Evolutionary conservation across 1,140 invertebrate species (phyloP).

Genomic region (Achatina immaculata): DNA sequence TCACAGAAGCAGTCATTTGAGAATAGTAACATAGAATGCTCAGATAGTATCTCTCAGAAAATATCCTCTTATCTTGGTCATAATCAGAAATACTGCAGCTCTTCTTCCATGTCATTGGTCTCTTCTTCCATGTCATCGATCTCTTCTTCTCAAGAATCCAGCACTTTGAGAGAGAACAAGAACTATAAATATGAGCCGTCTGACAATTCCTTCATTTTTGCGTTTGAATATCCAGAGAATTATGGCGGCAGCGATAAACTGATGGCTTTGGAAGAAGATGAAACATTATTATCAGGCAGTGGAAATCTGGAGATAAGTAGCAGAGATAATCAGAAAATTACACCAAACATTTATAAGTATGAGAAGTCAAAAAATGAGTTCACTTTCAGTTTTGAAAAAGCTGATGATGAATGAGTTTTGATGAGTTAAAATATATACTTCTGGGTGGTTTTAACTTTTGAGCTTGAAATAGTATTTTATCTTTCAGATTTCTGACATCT

Average conservation of each 20-base stretch:
- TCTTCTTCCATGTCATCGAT: background rate
- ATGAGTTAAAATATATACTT: too few relatives aligned
- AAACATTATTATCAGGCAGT: background rate
- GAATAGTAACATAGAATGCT: background rate
- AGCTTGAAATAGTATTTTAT: too few relatives aligned
- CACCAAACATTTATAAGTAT: slow-evolving; percentile 12
- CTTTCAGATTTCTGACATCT: too few relatives aligned
- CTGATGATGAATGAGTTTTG: background rate
- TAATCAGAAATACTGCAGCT: background rate
- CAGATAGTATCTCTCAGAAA: background rate
- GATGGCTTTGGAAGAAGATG: background rate
- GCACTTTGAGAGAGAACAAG: background rate
- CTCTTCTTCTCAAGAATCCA: background rate
- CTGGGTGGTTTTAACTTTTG: too few relatives aligned
- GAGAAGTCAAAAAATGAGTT: slow-evolving; percentile 38
- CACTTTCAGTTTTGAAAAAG: slow-evolving; percentile 33
- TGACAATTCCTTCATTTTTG: slow-evolving; percentile 34
- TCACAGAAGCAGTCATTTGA: too few relatives aligned
- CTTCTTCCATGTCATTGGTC: background rate
- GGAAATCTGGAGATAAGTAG: background rate
- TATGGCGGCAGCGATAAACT: background rate
- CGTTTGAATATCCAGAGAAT: slow-evolving; percentile 3
- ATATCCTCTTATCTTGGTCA: background rate
- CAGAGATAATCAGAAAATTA: background rate
- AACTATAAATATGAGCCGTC: slow-evolving; percentile 13